Evolutionary conservation across 2,797 vertebrate genomes (phyloP), one percentile per base, ranked within the genome.

Genomic region (Sebastes hopkinsi): DNA sequence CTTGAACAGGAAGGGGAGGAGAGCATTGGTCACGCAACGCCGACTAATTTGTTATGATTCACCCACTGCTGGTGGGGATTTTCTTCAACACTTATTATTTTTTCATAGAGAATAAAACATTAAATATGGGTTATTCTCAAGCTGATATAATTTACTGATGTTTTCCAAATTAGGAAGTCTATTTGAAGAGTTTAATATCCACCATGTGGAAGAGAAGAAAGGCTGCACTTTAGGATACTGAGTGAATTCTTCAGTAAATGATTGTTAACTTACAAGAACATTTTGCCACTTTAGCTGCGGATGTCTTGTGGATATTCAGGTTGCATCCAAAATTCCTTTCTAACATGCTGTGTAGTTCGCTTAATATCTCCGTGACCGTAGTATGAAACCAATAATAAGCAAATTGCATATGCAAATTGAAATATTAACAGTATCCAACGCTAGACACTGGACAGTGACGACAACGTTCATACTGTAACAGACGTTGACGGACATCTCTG

Each of bases 151-250:
- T 54, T 72, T 22, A 58, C 6, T 60, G 14, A 58, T 52, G 16
- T 50, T 58, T 72, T 65, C 27, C 29, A 7, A 10, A 50, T 72
- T 62, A 5, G 2, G 20, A 61, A 61, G 56, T 77, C 52, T 62
- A 12, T 86, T 79, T 76, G 36, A 62, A 72, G 29, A 84, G 16
- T 80, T 77, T 52, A 72, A 23, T 52, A 56, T 30, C 8, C 7
- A 2, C 9, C 9, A n/a, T 68, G 23, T 72, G 7, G 60, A 42
- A 72, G 22, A 60, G 6, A 34, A 30, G 8, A 10, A 59, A 69
- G 2, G 6, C 62, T 36, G 23, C 29, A 38, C 12, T 55, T 25
- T 13, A 74, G 12, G 11, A 56, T 30, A 23, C 8, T 6, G 2
- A 75, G 12, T 60, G 8, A 73, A 25, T 16, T 64, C 20, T 22